Conservation (phyloP, 2,113 vertebrate genomes). For the Ascaphus truei region DNA sequence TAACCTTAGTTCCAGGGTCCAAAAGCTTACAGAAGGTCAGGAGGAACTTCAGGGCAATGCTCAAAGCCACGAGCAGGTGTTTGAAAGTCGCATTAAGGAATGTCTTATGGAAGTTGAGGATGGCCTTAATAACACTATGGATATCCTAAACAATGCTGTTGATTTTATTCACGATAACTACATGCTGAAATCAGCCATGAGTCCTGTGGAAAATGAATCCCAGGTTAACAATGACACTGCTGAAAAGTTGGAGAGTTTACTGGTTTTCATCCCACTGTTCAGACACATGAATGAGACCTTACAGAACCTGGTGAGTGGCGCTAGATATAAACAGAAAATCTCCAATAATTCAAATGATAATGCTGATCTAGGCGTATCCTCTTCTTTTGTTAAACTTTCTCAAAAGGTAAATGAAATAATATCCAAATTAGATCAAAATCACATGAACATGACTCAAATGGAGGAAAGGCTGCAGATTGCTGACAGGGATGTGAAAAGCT, state of each 20-base stretch:
- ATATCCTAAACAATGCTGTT: conserved; percentile 61
- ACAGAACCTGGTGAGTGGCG: conserved; percentile 38
- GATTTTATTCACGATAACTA: conserved; percentile 70
- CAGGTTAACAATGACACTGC: conserved; percentile 38
- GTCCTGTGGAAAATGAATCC: conserved; percentile 9
- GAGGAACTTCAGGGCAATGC: conserved; percentile 57
- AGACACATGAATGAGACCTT: conserved; percentile 60
- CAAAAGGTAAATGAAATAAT: conserved; percentile 51
- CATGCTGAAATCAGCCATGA: conserved; percentile 38
- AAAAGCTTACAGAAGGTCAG: conserved; percentile 51
- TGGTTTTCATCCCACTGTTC: conserved; percentile 53
- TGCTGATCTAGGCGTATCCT: conserved; percentile 13
- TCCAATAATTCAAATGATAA: conserved; percentile 16
- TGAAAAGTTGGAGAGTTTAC: conserved; percentile 49
- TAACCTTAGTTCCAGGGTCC: conserved; percentile 47
- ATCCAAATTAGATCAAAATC: conserved; percentile 43
- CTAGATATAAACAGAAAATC: conserved; percentile 35
- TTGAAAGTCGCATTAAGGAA: conserved; percentile 54
- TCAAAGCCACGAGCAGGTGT: conserved; percentile 41
- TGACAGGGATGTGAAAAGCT: conserved; percentile 39
- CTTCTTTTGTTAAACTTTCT: conserved; percentile 45
- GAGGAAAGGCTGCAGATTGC: conserved; percentile 45
- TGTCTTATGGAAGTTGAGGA: conserved; percentile 60
- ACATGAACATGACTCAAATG: conserved; percentile 41
- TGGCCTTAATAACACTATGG: conserved; percentile 71